Conservation (phyloP, 1,140 invertebrate species). For the Acromyrmex heyeri region DNA sequence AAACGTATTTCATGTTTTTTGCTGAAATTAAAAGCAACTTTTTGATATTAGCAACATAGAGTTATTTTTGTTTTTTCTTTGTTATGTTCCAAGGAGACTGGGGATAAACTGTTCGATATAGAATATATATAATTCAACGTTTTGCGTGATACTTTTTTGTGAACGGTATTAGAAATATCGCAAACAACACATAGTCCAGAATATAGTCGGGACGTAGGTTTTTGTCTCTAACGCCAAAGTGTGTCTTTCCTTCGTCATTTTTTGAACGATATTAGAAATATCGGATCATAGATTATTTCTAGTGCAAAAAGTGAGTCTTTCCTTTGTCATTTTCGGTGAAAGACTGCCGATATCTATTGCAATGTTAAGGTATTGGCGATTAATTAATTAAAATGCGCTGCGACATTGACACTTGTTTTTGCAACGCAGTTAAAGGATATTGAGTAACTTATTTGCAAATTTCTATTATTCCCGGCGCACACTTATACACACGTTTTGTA, state of each 20-base stretch:
- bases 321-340: neutral
- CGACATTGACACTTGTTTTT: slow-evolving; percentile 6
- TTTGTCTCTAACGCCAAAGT: neutral
- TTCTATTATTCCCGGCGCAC: neutral
- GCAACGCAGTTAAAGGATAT: neutral
- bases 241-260: neutral
- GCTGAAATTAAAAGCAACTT: neutral
- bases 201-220: neutral
- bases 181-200: too few species aligned
- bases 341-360: neutral
- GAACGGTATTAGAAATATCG: neutral
- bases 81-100: slow-evolving; percentile 20
- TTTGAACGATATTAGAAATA: neutral
- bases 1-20: neutral
- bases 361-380: neutral
- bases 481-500: slow-evolving; percentile 13
- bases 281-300: neutral
- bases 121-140: neutral
- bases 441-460: neutral
- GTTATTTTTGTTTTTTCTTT: neutral
- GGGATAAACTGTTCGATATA: slow-evolving; percentile 32
- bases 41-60: neutral
- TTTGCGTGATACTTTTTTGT: neutral
- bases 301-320: neutral
- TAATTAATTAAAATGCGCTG: neutral